Evolutionary conservation across 2,113 vertebrate genomes (phyloP).

Genomic region (Phalacrocorax carbo): DNA sequence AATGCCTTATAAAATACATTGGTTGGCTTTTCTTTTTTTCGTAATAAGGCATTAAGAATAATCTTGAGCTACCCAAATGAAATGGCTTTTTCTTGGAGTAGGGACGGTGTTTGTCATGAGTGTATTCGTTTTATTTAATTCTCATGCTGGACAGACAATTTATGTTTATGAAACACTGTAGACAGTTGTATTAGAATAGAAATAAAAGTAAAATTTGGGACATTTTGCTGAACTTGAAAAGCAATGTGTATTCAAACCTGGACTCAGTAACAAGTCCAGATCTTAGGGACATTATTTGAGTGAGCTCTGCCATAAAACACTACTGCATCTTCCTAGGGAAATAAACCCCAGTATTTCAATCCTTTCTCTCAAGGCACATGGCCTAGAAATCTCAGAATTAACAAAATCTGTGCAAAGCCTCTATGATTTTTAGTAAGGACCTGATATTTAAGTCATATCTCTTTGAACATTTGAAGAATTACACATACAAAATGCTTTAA

Average conservation of each 20-base stretch:
- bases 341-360: neutral
- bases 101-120: neutral
- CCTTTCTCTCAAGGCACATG: neutral
- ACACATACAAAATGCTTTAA: neutral
- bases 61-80: neutral
- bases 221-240: neutral
- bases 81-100: neutral
- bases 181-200: neutral
- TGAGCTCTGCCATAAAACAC: neutral
- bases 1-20: neutral
- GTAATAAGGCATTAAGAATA: neutral
- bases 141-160: neutral
- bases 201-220: neutral
- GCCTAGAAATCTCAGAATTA: neutral
- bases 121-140: neutral
- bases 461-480: neutral
- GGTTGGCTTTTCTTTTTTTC: neutral
- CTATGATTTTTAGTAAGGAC: neutral
- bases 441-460: neutral
- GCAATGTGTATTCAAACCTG: neutral
- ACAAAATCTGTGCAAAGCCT: neutral
- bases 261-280: neutral
- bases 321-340: neutral
- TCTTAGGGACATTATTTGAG: neutral
- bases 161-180: neutral